Evolutionary conservation across 2,888 invertebrate species (phyloP).

Genomic region (Dromius quadrimaculatus): DNA sequence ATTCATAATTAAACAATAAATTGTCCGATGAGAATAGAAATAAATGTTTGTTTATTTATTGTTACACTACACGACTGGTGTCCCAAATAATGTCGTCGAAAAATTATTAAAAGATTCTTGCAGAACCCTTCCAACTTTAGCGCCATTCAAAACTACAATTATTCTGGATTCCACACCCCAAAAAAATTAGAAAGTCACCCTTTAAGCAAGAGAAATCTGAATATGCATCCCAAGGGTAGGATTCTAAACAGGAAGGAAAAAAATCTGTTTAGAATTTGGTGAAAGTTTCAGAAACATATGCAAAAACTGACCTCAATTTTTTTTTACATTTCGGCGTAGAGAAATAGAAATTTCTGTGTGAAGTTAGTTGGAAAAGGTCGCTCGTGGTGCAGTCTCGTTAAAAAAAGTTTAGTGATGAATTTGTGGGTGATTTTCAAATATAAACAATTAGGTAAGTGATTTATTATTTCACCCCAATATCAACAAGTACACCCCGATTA

Average conservation of each 20-base stretch:
- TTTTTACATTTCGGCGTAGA: background rate
- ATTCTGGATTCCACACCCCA: background rate
- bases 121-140: no score
- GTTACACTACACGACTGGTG: no score
- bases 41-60: no score
- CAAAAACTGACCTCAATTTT: constrained; percentile 48
- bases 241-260: constrained; percentile 19
- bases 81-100: no score
- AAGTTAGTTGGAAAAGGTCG: background rate
- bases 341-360: background rate
- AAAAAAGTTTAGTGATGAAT: background rate
- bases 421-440: background rate
- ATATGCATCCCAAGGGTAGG: constrained; percentile 29
- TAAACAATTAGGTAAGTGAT: background rate
- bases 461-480: constrained; percentile 31
- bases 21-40: no score
- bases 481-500: constrained; percentile 48
- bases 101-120: no score
- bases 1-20: no score
- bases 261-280: constrained; percentile 16
- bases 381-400: background rate
- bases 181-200: constrained; percentile 45
- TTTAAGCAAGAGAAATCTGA: constrained; percentile 23
- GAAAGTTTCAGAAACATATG: constrained; percentile 17
- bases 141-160: no score